These are phyloP conservation scores for Alviniconcha marisindica DNA, from an alignment of 1,140 invertebrate genomes.

Conservation along the genomic window DNA sequence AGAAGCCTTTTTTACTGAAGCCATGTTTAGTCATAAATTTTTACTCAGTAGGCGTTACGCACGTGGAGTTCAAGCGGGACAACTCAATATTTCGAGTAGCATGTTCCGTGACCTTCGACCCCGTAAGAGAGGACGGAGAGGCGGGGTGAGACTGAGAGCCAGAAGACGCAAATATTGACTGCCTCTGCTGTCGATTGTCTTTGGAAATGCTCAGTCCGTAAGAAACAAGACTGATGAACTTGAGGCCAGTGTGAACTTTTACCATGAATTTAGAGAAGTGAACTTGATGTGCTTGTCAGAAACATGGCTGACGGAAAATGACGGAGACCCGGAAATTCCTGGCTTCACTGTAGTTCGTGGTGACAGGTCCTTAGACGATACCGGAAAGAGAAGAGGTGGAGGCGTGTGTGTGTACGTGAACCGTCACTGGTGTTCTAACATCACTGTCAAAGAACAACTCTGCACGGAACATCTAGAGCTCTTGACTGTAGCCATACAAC, in stretches of 20 bases:
- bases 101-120: too few relatives aligned
- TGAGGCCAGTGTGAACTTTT: not conserved
- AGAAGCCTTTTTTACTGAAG: too few relatives aligned
- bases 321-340: not conserved
- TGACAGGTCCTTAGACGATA: not conserved
- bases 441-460: not conserved
- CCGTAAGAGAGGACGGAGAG: not conserved
- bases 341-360: not conserved
- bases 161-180: not conserved
- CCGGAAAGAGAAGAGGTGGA: conserved; percentile 18
- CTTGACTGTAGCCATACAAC: not conserved
- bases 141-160: not conserved
- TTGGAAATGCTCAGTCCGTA: conserved; percentile 9
- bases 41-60: too few relatives aligned
- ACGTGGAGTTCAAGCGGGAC: too few relatives aligned
- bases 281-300: conserved; percentile 3
- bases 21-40: too few relatives aligned
- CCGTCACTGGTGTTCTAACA: conserved; percentile 9
- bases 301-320: conserved; percentile 18
- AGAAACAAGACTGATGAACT: conserved; percentile 28
- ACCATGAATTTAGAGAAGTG: conserved; percentile 13
- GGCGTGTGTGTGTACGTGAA: conserved; percentile 11
- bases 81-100: too few relatives aligned
- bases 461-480: conserved; percentile 20
- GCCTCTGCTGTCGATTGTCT: not conserved